These are phyloP conservation scores for Yponomeuta plumbellus DNA, from an alignment of 2,888 invertebrate species.

Conservation along the genomic window DNA sequence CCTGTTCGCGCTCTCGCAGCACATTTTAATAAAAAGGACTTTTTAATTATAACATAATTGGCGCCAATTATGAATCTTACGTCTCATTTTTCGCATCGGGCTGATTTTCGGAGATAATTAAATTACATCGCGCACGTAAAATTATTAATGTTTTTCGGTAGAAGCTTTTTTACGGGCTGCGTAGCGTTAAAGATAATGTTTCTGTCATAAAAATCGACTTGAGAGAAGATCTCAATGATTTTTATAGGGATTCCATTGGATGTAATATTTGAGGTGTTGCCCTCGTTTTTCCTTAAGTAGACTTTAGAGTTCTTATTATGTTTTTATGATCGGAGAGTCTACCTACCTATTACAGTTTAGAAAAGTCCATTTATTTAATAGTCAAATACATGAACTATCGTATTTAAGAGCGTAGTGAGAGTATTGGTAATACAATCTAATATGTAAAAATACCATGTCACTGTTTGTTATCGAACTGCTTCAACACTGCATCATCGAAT, in stretches of 20 bases:
- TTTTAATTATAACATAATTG: constrained; percentile 9
- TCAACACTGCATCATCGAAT: too few relatives aligned
- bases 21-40: constrained; percentile 6
- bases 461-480: too few relatives aligned
- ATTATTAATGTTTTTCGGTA: background rate
- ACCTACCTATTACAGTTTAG: too few relatives aligned
- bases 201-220: background rate
- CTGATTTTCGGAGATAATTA: background rate
- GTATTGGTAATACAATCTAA: too few relatives aligned
- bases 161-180: background rate
- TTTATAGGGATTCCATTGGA: background rate
- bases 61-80: background rate
- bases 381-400: too few relatives aligned
- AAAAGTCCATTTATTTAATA: too few relatives aligned
- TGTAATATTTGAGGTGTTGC: too few relatives aligned
- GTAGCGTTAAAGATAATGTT: background rate
- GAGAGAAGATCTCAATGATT: background rate
- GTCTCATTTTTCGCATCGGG: background rate
- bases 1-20: background rate
- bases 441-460: too few relatives aligned
- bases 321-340: too few relatives aligned
- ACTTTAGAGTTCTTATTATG: too few relatives aligned
- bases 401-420: too few relatives aligned
- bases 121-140: background rate
- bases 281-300: too few relatives aligned